phyloP scores from a whole-genome alignment of 2,113 vertebrate species.

The Rostratula benghalensis region DNA sequence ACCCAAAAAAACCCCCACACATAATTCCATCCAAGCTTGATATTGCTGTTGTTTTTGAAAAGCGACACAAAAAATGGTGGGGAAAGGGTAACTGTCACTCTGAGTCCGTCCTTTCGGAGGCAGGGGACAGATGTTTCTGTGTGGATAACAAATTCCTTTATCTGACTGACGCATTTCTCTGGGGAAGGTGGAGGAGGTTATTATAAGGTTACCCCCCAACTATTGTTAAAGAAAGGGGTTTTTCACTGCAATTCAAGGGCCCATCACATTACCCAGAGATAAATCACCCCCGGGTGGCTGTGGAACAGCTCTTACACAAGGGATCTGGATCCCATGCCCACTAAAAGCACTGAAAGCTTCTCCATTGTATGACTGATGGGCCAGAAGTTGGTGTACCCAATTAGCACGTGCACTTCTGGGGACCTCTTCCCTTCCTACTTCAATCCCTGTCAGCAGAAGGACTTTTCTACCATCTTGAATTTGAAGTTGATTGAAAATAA shows the following conservation, averaged over 20 bases:
- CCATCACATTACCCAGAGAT: background rate
- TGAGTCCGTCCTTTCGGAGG: background rate
- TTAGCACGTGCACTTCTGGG: fast-evolving
- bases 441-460: background rate
- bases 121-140: slow-evolving; percentile 9
- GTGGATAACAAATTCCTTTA: slow-evolving; percentile 4
- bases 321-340: background rate
- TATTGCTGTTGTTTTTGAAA: background rate
- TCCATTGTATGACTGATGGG: background rate
- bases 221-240: background rate
- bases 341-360: background rate
- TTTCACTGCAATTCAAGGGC: slow-evolving; percentile 18
- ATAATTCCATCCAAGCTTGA: background rate
- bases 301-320: background rate
- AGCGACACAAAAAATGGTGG: background rate
- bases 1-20: too few relatives aligned
- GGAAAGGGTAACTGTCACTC: background rate
- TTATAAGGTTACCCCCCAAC: background rate
- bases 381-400: background rate
- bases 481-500: background rate
- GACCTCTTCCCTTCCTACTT: background rate
- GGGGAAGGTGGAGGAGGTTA: slow-evolving; percentile 16
- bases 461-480: background rate
- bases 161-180: background rate
- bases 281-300: background rate